These are phyloP conservation scores for Ammospiza caudacuta DNA, from an alignment of 2,113 vertebrate species.

Conservation along the genomic window DNA sequence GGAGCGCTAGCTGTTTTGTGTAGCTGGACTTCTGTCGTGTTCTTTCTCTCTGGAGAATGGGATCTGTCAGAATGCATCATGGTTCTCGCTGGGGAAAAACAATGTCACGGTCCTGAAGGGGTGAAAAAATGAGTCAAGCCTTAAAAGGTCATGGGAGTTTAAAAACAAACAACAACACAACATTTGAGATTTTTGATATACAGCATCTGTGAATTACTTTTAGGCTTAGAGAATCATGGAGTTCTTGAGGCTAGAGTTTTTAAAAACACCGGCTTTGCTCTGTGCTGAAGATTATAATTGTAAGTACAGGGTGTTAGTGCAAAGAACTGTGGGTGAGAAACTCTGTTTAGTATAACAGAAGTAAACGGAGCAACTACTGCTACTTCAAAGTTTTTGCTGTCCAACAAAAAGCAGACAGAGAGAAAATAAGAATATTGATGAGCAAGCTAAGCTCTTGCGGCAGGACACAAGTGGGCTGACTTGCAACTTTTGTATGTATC, in stretches of 20 bases:
- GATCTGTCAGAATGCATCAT: slow-evolving; percentile 25
- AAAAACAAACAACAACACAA: not conserved
- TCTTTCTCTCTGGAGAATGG: not conserved
- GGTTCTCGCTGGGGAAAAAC: not conserved
- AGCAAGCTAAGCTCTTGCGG: not conserved
- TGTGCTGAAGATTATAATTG: not conserved
- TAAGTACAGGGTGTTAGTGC: not conserved
- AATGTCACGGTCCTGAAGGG: not conserved
- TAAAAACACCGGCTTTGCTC: not conserved
- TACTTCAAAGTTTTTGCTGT: not conserved
- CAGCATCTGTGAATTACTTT: not conserved
- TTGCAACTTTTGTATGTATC: not conserved
- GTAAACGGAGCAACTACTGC: not conserved
- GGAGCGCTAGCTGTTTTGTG: not conserved
- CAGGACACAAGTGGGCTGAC: not conserved
- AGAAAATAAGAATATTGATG: not conserved
- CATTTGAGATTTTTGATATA: not conserved
- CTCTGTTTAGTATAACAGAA: not conserved
- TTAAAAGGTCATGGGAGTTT: not conserved
- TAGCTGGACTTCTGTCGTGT: not conserved
- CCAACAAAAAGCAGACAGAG: not conserved
- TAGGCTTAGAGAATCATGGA: rapidly evolving
- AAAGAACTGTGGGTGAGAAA: not conserved
- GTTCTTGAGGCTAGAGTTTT: not conserved
- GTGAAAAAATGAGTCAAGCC: not conserved